Evolutionary conservation across 30 jellyfish, hydroid and myxozoan species (phyloP).

Genomic region (Cassiopea andromeda): DNA sequence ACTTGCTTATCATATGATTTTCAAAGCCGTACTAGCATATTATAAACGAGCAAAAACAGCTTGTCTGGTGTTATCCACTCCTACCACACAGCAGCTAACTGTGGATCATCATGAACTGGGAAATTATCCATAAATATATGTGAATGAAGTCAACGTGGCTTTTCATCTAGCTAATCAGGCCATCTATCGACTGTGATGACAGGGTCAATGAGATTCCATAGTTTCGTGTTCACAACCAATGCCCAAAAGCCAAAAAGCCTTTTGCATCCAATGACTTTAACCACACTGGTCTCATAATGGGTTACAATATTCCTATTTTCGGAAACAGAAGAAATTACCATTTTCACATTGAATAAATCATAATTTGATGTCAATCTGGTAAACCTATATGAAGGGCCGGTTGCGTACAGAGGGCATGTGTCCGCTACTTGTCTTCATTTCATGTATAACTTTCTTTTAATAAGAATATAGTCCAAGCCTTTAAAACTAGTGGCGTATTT

Average conservation of each 20-base stretch:
- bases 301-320: too few species aligned
- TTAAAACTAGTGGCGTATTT: too few species aligned
- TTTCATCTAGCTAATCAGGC: neutral
- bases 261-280: neutral
- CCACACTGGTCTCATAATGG: neutral
- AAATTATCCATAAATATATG: neutral
- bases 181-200: neutral
- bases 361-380: too few species aligned
- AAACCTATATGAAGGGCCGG: too few species aligned
- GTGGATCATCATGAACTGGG: neutral
- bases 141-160: neutral
- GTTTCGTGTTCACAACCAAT: neutral
- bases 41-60: neutral
- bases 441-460: too few species aligned
- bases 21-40: neutral
- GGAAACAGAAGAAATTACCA: too few species aligned
- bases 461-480: too few species aligned
- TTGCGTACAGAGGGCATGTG: too few species aligned
- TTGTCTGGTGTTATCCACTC: neutral
- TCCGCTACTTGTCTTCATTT: too few species aligned
- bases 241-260: neutral
- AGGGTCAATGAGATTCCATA: neutral
- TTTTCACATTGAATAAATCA: too few species aligned
- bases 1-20: neutral
- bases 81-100: neutral